Percentiles rank a stretch among this genome's conserved stretches.
These are phyloP conservation scores for Stichodactyla helianthus DNA, from an alignment of 64 coral and sea anemone species.

Conservation along the genomic window DNA sequence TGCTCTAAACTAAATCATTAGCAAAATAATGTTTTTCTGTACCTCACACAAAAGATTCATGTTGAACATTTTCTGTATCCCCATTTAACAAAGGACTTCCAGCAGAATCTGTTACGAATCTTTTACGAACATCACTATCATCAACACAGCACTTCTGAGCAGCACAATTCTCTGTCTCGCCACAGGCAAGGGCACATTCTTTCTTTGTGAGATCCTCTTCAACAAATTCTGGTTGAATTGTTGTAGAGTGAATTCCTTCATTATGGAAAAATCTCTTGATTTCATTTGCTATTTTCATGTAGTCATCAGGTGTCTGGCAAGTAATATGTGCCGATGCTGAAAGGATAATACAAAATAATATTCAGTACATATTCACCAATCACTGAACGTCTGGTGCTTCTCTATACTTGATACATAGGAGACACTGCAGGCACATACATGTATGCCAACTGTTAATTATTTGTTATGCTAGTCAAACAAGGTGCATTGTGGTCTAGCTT, in stretches of 20 bases:
- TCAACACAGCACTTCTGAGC: slow-evolving; percentile 92
- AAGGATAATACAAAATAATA: neutral
- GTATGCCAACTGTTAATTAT: too few species aligned
- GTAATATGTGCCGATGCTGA: slow-evolving; percentile 95
- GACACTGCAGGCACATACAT: too few species aligned
- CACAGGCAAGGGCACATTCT: slow-evolving; percentile 83
- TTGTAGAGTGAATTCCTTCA: slow-evolving; percentile 97
- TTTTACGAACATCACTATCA: slow-evolving; percentile 57
- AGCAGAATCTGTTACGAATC: neutral
- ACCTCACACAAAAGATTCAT: slow-evolving; percentile 4
- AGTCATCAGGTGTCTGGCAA: slow-evolving; percentile 83
- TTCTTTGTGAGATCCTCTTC: slow-evolving; percentile 54
- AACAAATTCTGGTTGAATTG: slow-evolving; percentile 96
- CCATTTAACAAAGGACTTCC: neutral
- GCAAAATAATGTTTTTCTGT: neutral
- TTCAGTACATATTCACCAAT: neutral
- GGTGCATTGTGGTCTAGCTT: too few species aligned
- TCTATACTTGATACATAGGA: too few species aligned
- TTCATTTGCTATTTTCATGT: slow-evolving; percentile 91
- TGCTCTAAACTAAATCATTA: too few species aligned
- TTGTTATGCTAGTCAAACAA: too few species aligned
- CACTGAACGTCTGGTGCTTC: too few species aligned
- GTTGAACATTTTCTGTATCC: neutral
- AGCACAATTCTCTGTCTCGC: slow-evolving; percentile 62
- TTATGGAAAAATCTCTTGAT: slow-evolving; percentile 97